These are phyloP conservation scores for Mystacides longicornis DNA, from an alignment of 2,888 invertebrate genomes.

Conservation along the genomic window DNA sequence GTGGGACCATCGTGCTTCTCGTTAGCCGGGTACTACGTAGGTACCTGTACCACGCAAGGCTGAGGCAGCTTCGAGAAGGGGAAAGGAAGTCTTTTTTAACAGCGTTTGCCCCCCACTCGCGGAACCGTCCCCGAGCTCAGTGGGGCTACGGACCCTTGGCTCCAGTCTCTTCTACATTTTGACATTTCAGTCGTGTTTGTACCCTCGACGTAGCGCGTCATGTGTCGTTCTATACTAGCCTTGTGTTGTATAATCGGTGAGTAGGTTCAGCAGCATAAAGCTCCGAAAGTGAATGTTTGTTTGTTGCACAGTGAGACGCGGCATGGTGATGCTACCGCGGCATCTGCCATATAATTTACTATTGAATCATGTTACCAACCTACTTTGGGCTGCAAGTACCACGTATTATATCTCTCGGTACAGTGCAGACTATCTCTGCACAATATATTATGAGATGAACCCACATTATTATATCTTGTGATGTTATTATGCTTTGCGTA, in stretches of 20 bases:
- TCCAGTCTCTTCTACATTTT: conserved; percentile 3
- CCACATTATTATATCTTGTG: not conserved
- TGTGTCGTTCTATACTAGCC: conserved; percentile 19
- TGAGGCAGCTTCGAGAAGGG: not conserved
- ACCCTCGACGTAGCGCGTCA: conserved; percentile 21
- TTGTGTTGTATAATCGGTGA: conserved; percentile 24
- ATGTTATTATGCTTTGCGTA: conserved; percentile 1
- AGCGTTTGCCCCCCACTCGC: conserved; percentile 1
- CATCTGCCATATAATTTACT: conserved; percentile 4
- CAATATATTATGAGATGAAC: not conserved
- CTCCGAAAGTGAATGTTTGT: conserved; percentile 18
- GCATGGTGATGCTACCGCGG: conserved; percentile 11
- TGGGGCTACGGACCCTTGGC: conserved; percentile 7
- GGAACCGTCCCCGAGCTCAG: not conserved
- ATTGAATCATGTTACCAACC: not conserved
- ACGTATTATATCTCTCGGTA: not conserved
- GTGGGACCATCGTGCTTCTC: not conserved
- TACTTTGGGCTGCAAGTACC: not conserved
- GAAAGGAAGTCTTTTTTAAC: not conserved
- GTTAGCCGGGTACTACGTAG: too few species aligned
- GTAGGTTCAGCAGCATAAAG: conserved; percentile 12
- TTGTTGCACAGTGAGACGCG: conserved; percentile 2
- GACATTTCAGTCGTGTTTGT: conserved; percentile 20
- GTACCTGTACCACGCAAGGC: not conserved
- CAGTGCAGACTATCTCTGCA: not conserved